A percentile compares a stretch with the other conserved stretches of the same genome.
phyloP scores from a whole-genome alignment of 2,113 vertebrate genomes.

The Prochilodus magdalenae region DNA sequence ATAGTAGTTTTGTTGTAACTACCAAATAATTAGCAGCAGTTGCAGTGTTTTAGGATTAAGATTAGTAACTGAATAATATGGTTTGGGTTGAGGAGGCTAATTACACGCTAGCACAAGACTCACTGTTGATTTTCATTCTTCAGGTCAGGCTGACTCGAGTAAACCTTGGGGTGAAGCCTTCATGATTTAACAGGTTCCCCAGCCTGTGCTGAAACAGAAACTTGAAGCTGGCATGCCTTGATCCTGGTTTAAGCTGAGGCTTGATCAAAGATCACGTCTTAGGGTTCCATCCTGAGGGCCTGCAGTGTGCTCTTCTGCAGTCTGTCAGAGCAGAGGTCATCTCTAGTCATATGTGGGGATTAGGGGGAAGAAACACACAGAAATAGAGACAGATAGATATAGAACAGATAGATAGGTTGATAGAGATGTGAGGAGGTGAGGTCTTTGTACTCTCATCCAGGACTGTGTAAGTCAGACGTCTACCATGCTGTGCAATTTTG shows the following conservation, averaged over 20 bases:
- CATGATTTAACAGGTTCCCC: constrained; percentile 32
- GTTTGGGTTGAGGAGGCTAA: too few relatives aligned
- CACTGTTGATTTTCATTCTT: not conserved
- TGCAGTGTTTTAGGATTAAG: too few relatives aligned
- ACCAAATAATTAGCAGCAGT: too few relatives aligned
- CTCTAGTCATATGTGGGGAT: constrained; percentile 40
- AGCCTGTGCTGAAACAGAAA: constrained; percentile 32
- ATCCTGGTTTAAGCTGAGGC: constrained; percentile 39
- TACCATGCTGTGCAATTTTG: too few relatives aligned
- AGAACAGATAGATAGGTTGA: not conserved
- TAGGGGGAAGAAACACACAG: constrained; percentile 18
- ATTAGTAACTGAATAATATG: too few relatives aligned
- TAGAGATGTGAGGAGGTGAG: not conserved
- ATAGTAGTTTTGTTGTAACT: too few relatives aligned
- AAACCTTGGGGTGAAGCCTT: constrained; percentile 5
- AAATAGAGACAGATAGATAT: not conserved
- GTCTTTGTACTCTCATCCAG: not conserved
- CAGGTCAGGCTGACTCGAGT: not conserved
- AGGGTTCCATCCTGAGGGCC: constrained; percentile 38
- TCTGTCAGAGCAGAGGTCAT: constrained; percentile 53
- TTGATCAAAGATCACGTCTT: constrained; percentile 53
- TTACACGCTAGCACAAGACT: not conserved
- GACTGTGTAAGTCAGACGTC: too few relatives aligned
- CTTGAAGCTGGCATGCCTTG: constrained; percentile 38
- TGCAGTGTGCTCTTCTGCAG: constrained; percentile 28